Evolutionary conservation across 64 coral and sea anemone genomes (phyloP).

Genomic region (Hydrozoanthus tunicans): DNA sequence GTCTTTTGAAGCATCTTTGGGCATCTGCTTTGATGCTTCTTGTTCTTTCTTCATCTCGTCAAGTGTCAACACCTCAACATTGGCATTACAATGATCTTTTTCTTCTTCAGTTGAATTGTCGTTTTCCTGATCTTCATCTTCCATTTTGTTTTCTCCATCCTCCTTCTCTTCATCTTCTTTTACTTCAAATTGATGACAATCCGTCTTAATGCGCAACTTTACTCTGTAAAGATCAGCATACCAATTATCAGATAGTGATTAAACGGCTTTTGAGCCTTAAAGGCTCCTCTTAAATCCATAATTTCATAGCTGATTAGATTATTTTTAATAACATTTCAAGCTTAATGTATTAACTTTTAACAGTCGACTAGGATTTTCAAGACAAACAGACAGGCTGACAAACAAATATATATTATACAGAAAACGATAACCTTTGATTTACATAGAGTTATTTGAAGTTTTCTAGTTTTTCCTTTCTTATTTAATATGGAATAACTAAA

Average conservation of each 20-base stretch:
- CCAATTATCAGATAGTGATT: neutral
- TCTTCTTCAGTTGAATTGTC: neutral
- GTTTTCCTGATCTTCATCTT: conserved; percentile 38
- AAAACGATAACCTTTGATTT: too few species aligned
- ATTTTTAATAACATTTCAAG: too few species aligned
- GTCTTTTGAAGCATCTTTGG: neutral
- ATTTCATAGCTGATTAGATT: too few species aligned
- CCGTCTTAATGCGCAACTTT: conserved; percentile 90
- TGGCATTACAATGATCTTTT: neutral
- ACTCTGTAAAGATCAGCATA: conserved; percentile 50
- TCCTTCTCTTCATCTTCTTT: conserved; percentile 69
- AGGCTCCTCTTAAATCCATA: too few species aligned
- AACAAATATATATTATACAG: too few species aligned
- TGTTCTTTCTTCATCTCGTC: conserved; percentile 14
- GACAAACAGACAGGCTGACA: too few species aligned
- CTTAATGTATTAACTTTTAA: too few species aligned
- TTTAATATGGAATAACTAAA: too few species aligned
- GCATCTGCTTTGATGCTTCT: conserved; percentile 1
- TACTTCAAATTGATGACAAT: conserved; percentile 84
- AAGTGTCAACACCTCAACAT: neutral
- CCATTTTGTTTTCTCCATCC: conserved; percentile 40
- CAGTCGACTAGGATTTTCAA: too few species aligned
- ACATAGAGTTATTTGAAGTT: too few species aligned
- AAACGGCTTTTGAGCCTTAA: too few species aligned
- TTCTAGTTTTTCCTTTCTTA: too few species aligned